Evolutionary conservation across 2,113 vertebrate species (phyloP).

Genomic region (Corydoras maculifer): DNA sequence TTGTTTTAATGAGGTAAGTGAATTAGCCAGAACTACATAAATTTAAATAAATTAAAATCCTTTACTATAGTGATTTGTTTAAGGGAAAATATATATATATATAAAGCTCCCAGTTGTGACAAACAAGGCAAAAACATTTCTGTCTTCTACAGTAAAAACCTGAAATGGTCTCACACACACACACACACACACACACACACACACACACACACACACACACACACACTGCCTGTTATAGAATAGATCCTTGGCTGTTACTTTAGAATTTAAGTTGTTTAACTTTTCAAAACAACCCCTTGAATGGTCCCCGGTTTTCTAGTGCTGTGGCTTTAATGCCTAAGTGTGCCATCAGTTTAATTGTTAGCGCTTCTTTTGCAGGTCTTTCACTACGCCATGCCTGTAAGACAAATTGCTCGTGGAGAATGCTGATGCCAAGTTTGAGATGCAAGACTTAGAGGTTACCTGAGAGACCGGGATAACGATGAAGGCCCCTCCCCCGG

Average conservation of each 20-base stretch:
- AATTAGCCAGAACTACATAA: not conserved
- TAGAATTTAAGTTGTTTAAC: not conserved
- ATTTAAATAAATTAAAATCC: not conserved
- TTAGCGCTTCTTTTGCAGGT: constrained; percentile 10
- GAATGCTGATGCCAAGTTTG: not conserved
- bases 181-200: not conserved
- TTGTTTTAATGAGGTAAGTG: too few species aligned
- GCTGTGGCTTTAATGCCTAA: constrained; percentile 8
- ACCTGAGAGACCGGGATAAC: constrained; percentile 91
- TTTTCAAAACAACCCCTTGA: constrained; percentile 1
- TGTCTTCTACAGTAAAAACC: not conserved
- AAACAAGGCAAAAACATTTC: not conserved
- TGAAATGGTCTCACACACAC: not conserved
- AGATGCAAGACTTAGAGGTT: constrained; percentile 32
- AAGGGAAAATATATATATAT: not conserved
- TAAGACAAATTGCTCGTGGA: constrained; percentile 8
- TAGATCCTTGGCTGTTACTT: constrained; percentile 15
- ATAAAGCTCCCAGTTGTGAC: not conserved
- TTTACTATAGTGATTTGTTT: not conserved
- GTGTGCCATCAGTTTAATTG: constrained; percentile 14
- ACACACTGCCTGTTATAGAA: too few species aligned
- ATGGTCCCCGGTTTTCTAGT: not conserved
- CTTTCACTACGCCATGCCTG: constrained; percentile 5
- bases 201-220: not conserved
- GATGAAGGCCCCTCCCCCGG: constrained; percentile 88